Conservation (phyloP, 1,140 invertebrate species). For the Apis laboriosa region DNA sequence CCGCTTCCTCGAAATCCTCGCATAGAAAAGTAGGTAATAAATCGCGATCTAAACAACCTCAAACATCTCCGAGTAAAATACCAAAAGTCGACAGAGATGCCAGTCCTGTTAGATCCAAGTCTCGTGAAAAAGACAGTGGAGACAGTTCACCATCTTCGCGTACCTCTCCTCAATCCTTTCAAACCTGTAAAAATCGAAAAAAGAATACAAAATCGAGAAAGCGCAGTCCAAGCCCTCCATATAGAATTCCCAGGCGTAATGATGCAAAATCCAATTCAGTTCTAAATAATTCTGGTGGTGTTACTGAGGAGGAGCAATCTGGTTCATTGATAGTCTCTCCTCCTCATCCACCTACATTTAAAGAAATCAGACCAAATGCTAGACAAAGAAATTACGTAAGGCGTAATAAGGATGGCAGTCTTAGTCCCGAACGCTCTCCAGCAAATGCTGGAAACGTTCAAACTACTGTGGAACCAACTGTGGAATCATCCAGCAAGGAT, state of each 20-base stretch:
- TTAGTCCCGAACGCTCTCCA: conserved; percentile 78
- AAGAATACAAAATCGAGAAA: conserved; percentile 75
- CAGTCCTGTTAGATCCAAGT: conserved; percentile 75
- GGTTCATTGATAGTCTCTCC: conserved; percentile 78
- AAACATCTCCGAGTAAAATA: conserved; percentile 68
- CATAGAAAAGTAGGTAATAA: conserved; percentile 75
- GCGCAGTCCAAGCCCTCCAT: conserved; percentile 75
- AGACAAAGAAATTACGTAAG: conserved; percentile 85
- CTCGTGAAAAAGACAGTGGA: conserved; percentile 72
- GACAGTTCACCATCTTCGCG: conserved; percentile 67
- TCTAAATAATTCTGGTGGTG: conserved; percentile 68
- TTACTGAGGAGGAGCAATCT: conserved; percentile 79
- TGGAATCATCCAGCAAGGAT: conserved; percentile 76
- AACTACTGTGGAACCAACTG: conserved; percentile 51
- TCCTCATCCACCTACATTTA: conserved; percentile 81
- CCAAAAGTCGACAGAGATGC: conserved; percentile 70
- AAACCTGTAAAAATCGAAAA: conserved; percentile 74
- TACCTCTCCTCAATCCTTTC: conserved; percentile 71
- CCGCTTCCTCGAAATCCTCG: conserved; percentile 73
- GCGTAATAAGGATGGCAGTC: conserved; percentile 82
- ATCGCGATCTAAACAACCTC: conserved; percentile 73
- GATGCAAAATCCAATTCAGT: conserved; percentile 66
- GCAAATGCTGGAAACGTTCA: conserved; percentile 55
- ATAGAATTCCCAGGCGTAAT: conserved; percentile 77
- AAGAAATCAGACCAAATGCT: conserved; percentile 83